Base-by-base conservation (phyloP, 2,888 invertebrate species). In the Hoplodrina ambigua region DNA sequence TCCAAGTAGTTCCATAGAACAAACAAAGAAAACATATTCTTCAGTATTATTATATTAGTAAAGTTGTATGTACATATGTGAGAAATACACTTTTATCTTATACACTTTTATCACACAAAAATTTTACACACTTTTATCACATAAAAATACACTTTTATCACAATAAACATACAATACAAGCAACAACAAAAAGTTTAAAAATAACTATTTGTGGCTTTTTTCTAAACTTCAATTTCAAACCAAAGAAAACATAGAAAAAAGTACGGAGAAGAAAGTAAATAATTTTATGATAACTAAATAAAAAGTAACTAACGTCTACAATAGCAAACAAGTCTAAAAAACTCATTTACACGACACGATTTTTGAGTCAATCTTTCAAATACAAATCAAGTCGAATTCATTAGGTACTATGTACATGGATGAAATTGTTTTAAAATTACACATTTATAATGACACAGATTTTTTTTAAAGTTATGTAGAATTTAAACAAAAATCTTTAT, bases 301-400 rank as follows among this genome's bases (percentile, higher is more conserved):
- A 76, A 80, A 86, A 84, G 82, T 82, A 78, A 80, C 81, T 76
- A 87, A 86, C 83, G 78, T 80, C 77, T 73, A 78, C 85, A 81
- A 81, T 84, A 85, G 83, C 85, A 84, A 85, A 78, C 83, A 85
- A 84, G 79, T 75, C 81, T 83, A 74, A 84, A 81, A 83, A 85
- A 65, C 25, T 33, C 25, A 53, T 84, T 88, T 86, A 89, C 54
- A 85, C 4, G 5, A 2, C 41, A 80, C 88, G 88, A 87, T 53
- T 46, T 50, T 53, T 57, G 2, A 56, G 55, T 64, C 19, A 11
- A 13, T 17, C 0, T 15, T 44, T 44, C 1, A 19, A 46, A 11
- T 1, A 53, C 3, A 11, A 44, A 2, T 41, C 2, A 30, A 20
- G 8, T 17, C 1, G 17, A 3, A 13, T 41, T 41, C 10, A 41